These are phyloP conservation scores for Labeo calbasu DNA, from an alignment of 2,797 vertebrate species.

Conservation along the genomic window DNA sequence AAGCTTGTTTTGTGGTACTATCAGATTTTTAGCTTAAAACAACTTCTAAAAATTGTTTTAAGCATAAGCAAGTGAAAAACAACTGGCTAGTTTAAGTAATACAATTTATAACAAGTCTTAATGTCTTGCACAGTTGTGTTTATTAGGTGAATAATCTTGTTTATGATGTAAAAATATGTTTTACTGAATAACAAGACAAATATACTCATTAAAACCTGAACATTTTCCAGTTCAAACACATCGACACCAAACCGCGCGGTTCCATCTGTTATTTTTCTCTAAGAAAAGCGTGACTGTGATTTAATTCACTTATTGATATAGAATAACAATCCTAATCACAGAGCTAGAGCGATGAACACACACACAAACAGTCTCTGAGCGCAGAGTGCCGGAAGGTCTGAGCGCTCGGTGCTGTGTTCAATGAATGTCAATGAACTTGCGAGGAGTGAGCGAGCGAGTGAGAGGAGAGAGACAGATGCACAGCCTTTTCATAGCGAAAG, in stretches of 20 bases:
- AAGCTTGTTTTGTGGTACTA: neutral
- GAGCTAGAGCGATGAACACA: slow-evolving; percentile 29
- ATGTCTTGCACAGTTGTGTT: neutral
- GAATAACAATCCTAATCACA: slow-evolving; percentile 26
- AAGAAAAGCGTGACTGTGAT: slow-evolving; percentile 33
- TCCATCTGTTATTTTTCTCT: slow-evolving; percentile 41
- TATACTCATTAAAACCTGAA: neutral
- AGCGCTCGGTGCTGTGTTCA: slow-evolving; percentile 59
- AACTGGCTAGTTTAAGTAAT: neutral
- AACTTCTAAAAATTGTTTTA: neutral
- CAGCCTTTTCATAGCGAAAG: slow-evolving; percentile 52
- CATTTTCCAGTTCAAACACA: slow-evolving; percentile 12
- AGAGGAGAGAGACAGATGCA: slow-evolving; percentile 48
- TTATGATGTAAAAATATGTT: neutral
- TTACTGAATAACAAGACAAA: neutral
- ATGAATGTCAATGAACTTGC: slow-evolving; percentile 67
- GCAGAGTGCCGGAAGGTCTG: slow-evolving; percentile 60
- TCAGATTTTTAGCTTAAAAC: neutral
- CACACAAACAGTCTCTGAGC: slow-evolving; percentile 39
- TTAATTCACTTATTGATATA: slow-evolving; percentile 48
- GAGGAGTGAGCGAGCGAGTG: slow-evolving; percentile 31
- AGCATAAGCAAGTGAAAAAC: neutral
- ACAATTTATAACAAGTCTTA: neutral
- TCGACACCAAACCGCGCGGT: slow-evolving; percentile 1
- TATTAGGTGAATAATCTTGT: neutral